Evolutionary conservation across 2,797 vertebrate species (phyloP), one percentile per base, ranked within the genome.

Genomic region (Sebastes dallii): DNA sequence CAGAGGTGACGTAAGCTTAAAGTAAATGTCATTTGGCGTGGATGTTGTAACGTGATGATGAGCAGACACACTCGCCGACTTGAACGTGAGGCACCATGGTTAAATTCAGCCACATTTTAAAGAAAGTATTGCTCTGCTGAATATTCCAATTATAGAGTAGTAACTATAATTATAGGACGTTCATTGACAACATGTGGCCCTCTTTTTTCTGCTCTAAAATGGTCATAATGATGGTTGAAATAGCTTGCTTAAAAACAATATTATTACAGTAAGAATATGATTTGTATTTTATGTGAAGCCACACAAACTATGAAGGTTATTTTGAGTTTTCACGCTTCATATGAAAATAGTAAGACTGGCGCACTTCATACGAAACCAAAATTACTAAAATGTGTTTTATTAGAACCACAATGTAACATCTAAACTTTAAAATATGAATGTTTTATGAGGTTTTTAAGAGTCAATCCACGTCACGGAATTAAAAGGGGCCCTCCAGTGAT

Each of bases 1-100:
- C 75, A 67, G 77, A 83, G 78, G 88, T 88, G 88, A 91, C 81
- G 87, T 90, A 61, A 87, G 85, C 78, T 81, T 72, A 60, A 81
- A 78, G 80, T 67, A 61, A 86, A 84, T 78, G 89, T 65, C 74
- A 72, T 70, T 78, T 76, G 1, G 22, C 66, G 78, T 72, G 70
- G 73, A 77, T 55, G 74, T 46, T 72, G 52, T 52, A 55, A 86
- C 4, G 10, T 85, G 92, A 93, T 71, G 83, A 85, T 88, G 82
- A 91, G 88, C 92, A 93, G 93, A 88, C 56, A n/a, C 71, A 14
- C 42, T 78, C 25, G 3, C 55, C 64, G 59, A 52, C 61, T 65
- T 86, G 32, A 81, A 78, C 32, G 42, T 78, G 82, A 80, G 75
- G 77, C 66, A 69, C 58, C 12, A 24, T 18, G 65, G 30, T 73